Base-by-base conservation (phyloP, 2,113 vertebrate genomes). In the Rhadina sibilatrix region DNA sequence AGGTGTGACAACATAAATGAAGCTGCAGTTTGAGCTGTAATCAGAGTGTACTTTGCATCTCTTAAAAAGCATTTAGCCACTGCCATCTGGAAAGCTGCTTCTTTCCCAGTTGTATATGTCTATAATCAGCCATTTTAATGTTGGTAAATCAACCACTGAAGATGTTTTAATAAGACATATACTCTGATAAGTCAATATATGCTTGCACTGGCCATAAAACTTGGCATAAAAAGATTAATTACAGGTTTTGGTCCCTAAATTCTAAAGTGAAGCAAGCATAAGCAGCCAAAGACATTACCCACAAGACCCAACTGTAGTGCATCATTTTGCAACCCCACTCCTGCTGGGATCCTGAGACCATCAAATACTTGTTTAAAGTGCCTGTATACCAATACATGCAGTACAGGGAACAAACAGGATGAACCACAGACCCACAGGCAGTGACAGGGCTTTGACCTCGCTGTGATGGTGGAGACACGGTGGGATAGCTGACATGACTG, bases 291-390 rank as follows among this genome's bases (percentile, higher is more conserved):
- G 46, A 59, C 9, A 15, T 30, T 30, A 35, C 57, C 5, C 52
- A 25, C 35, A 54, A 47, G 84, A 49, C 24, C 42, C 18, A 40
- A 49, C 20, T 35, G 31, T 56, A 42, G 30, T 2, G 0, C 0
- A 0, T 79, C 9, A 6, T 70, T 87, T 79, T 2, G 0, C 49
- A 64, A 4, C 28, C 20, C 17, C 13, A 16, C 10, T 8, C 22
- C 23, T 1, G 3, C 46, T 68, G 37, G 40, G 27, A 44, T 44
- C n/a, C 21, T 60, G 37, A 69, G 40, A n/a, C 20, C 7, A 25
- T 27, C 16, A 40, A 63, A 30, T 25, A 22, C 30, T 49, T 49
- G 24, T 25, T 4, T 40, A 8, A 63, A 40, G 49, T 47, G n/a
- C 13, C 24, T 79, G n/a, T 40, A n/a, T 56, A 54, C 20, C 20